A percentile compares a stretch with the other conserved stretches of the same genome.
Conservation (phyloP, 1,140 invertebrate species). For the Pissodes strobi region DNA sequence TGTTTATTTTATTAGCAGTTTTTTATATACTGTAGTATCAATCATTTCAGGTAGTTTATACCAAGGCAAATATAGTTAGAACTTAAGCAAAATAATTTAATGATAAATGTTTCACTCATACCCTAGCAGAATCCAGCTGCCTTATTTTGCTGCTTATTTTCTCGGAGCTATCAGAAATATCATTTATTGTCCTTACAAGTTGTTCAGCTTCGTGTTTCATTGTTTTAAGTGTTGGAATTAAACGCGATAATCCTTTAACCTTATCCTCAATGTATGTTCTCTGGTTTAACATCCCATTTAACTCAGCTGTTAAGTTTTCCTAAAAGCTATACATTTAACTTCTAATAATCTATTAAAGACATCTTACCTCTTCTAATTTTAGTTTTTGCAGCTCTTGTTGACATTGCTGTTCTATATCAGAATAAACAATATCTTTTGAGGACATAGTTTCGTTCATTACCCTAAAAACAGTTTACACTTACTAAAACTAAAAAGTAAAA, state of each 20-base stretch:
- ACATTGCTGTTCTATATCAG: slow-evolving; percentile 18
- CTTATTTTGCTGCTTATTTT: slow-evolving; percentile 96
- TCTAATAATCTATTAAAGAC: background rate
- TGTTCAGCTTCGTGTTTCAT: slow-evolving; percentile 74
- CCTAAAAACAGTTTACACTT: no score
- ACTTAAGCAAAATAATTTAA: no score
- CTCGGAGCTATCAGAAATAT: slow-evolving; percentile 86
- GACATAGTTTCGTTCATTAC: slow-evolving; percentile 9
- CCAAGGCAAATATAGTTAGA: no score
- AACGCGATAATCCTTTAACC: slow-evolving; percentile 65
- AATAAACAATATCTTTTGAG: slow-evolving; percentile 2
- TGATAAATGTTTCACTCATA: slow-evolving; percentile 55
- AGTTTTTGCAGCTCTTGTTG: slow-evolving; percentile 47
- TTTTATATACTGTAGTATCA: no score
- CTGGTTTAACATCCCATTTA: slow-evolving; percentile 64
- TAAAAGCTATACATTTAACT: slow-evolving; percentile 50
- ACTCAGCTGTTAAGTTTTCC: slow-evolving; percentile 63
- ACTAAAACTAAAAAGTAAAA: no score
- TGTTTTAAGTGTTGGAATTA: slow-evolving; percentile 70
- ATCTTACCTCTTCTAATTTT: slow-evolving; percentile 47
- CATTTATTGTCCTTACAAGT: slow-evolving; percentile 81
- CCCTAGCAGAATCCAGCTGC: slow-evolving; percentile 90
- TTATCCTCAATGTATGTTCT: slow-evolving; percentile 70
- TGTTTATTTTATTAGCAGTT: no score
- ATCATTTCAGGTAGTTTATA: no score